Evolutionary conservation across 2,888 invertebrate genomes (phyloP), one percentile per base, ranked within the genome.

Genomic region (Caenorhabditis sinica): DNA sequence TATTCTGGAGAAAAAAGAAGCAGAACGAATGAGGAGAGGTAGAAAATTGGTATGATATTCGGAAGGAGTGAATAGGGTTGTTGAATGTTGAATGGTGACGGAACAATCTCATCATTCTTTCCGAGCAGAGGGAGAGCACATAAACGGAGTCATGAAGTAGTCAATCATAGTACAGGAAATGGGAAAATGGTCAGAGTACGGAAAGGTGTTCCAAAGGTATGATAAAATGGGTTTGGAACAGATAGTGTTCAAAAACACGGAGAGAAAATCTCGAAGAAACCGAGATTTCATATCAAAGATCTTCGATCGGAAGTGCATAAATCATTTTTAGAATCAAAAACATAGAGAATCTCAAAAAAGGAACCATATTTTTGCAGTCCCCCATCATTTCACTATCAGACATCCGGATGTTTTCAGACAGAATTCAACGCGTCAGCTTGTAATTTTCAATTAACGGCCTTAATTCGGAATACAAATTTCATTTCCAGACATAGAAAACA

Each of bases 11-110:
- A 58, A 56, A 8, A 40, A 40, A 45, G 60, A 20, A 23, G 28
- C 25, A 49, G 28, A 68, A 45, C 28, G 49, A 61, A 36, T 20
- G 58, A 53, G 60, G 71, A n/a, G n/a, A 71, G 68, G 77, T 77
- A 72, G 72, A 72, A 80, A 72, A 72, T 66, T 66, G 79, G 79
- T 72, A 72, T 80, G 65, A 58, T 65, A 71, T 71, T 79, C 71
- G 79, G 71, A 79, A 79, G 71, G 45, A 72, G 71, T 28, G 60
- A 68, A 63, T 13, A 17, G 28, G 49, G 43, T n/a, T 43, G 56
- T 53, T 33, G 28, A 60, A 76, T 66, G 71, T 79, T 43, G 56
- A 63, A 79, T 71, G 61, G 49, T 30, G 51, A 43, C 68, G 63
- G 77, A 77, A 66, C 58, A 76, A 66, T 66, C n/a, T 25, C 75